Conservation (phyloP, 2,888 invertebrate species). For the Luffia ferchaultella region DNA sequence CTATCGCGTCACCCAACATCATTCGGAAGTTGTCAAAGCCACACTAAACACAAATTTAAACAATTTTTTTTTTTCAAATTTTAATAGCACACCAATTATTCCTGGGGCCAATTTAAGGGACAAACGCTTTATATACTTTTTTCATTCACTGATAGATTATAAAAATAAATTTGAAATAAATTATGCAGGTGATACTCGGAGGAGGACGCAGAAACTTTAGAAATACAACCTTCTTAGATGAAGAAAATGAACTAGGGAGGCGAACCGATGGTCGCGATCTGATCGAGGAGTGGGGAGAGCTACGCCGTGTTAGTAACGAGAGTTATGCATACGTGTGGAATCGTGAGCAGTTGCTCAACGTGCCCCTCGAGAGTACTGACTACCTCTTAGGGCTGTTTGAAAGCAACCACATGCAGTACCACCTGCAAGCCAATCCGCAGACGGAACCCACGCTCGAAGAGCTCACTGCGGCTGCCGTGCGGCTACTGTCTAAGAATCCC, state of each 20-base stretch:
- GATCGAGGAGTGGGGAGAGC: constrained; percentile 70
- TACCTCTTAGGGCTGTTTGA: constrained; percentile 71
- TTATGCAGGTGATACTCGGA: constrained; percentile 78
- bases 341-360: constrained; percentile 57
- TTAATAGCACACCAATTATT: too few relatives aligned
- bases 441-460: constrained; percentile 63
- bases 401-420: constrained; percentile 70
- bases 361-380: constrained; percentile 56
- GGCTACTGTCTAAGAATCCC: constrained; percentile 53
- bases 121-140: too few relatives aligned
- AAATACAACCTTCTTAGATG: constrained; percentile 57
- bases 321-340: constrained; percentile 55
- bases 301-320: constrained; percentile 46
- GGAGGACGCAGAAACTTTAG: constrained; percentile 78
- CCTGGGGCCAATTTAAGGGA: too few relatives aligned
- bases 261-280: constrained; percentile 70
- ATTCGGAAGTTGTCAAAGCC: too few relatives aligned
- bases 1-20: too few relatives aligned
- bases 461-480: constrained; percentile 69
- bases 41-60: too few relatives aligned
- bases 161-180: too few relatives aligned
- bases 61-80: too few relatives aligned
- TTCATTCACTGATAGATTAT: too few relatives aligned
- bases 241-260: constrained; percentile 47
- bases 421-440: constrained; percentile 59